These are phyloP conservation scores for Lasiurus cinereus DNA, from an alignment of 2,113 vertebrate species.

Conservation along the genomic window DNA sequence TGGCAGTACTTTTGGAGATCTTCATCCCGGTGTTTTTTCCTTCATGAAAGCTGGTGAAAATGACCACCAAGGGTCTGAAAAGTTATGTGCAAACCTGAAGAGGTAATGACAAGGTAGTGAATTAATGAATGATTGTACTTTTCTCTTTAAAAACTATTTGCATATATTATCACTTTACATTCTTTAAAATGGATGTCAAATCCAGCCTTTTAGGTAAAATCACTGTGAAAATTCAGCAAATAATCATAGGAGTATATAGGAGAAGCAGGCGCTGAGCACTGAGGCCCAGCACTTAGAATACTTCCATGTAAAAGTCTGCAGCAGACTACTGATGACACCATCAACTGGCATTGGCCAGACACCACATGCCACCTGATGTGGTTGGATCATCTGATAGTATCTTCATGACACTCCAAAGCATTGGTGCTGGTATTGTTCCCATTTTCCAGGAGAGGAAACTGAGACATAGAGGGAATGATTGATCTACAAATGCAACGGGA, in stretches of 20 bases:
- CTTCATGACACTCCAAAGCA: neutral
- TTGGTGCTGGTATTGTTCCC: neutral
- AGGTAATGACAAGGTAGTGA: neutral
- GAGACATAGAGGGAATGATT: neutral
- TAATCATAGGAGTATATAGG: neutral
- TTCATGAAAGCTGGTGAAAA: neutral
- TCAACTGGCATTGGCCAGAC: neutral
- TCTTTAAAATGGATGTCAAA: neutral
- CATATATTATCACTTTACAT: neutral
- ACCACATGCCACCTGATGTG: accelerated
- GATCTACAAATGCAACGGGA: neutral
- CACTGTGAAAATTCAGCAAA: neutral
- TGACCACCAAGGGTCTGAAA: neutral
- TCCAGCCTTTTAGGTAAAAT: neutral
- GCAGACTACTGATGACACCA: neutral
- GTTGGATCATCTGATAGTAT: neutral
- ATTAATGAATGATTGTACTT: neutral
- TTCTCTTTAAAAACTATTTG: neutral
- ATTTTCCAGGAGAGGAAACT: neutral
- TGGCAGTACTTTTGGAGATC: no score
- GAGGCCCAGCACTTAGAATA: neutral
- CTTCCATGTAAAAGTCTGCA: neutral
- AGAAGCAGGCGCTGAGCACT: neutral
- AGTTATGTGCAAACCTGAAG: neutral
- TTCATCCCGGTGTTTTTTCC: neutral